phyloP scores from a whole-genome alignment of 2,888 invertebrate species.

The Syrista parreyssii region DNA sequence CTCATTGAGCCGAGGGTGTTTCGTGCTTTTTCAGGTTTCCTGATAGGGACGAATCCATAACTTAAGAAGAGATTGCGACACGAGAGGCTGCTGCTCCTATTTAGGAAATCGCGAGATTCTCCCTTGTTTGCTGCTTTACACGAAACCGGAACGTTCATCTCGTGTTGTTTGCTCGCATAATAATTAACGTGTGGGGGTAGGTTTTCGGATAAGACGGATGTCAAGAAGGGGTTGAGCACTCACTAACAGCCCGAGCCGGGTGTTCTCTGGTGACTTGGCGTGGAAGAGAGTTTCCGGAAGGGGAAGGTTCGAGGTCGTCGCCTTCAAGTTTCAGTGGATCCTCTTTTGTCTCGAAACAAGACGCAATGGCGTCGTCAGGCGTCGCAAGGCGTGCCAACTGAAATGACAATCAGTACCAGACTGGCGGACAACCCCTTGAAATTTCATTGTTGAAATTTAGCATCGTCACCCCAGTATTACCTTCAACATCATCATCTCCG shows the following conservation, averaged over 20 bases:
- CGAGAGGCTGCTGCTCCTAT: too few relatives aligned
- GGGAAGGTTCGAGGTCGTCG: background rate
- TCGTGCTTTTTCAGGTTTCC: too few relatives aligned
- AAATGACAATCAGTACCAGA: constrained; percentile 22
- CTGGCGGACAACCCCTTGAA: constrained; percentile 8
- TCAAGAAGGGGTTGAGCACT: background rate
- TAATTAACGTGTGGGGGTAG: constrained; percentile 40
- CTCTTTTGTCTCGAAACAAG: constrained; percentile 25
- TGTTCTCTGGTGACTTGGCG: background rate
- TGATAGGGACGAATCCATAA: too few relatives aligned
- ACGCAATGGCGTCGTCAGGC: constrained; percentile 1
- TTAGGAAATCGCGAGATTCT: too few relatives aligned
- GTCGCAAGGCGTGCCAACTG: constrained; percentile 7
- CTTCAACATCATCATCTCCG: too few relatives aligned
- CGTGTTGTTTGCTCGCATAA: constrained; percentile 46
- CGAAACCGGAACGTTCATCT: constrained; percentile 29
- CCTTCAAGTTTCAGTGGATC: background rate
- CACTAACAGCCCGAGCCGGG: background rate
- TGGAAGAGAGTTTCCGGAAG: background rate
- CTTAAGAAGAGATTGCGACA: too few relatives aligned
- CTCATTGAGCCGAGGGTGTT: too few relatives aligned
- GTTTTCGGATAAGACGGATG: background rate
- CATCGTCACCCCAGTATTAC: too few relatives aligned
- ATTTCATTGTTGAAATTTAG: background rate
- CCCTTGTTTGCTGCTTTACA: constrained; percentile 23